Percentiles rank a stretch among this genome's conserved stretches.
Conservation (phyloP, 2,888 invertebrate species). For the Eubasilissa splendida region DNA sequence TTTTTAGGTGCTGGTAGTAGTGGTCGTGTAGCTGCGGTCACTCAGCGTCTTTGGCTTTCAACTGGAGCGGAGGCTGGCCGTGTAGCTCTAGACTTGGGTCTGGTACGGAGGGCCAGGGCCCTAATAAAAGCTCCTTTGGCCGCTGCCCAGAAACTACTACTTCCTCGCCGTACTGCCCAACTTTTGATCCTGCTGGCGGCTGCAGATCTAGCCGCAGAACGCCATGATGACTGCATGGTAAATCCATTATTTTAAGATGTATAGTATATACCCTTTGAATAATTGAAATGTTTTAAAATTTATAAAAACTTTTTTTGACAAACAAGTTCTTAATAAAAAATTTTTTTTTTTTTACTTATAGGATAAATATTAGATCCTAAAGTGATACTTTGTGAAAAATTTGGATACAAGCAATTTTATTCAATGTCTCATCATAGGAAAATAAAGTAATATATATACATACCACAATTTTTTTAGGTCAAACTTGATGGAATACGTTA, state of each 20-base stretch:
- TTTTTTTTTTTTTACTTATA: too few relatives aligned
- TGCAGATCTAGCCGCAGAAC: slow-evolving; percentile 61
- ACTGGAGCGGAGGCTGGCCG: slow-evolving; percentile 37
- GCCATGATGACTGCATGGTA: slow-evolving; percentile 61
- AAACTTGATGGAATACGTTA: slow-evolving; percentile 54
- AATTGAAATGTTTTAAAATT: too few relatives aligned
- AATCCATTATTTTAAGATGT: neutral
- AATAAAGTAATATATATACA: neutral
- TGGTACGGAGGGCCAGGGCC: slow-evolving; percentile 50
- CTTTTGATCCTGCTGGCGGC: slow-evolving; percentile 61
- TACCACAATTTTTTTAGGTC: slow-evolving; percentile 46
- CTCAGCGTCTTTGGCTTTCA: slow-evolving; percentile 50
- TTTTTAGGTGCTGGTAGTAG: slow-evolving; percentile 33
- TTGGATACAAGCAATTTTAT: too few relatives aligned
- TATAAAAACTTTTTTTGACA: too few relatives aligned
- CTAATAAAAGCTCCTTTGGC: slow-evolving; percentile 43
- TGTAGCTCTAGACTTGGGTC: slow-evolving; percentile 40
- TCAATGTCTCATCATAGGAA: too few relatives aligned
- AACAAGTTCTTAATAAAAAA: too few relatives aligned
- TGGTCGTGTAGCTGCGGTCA: slow-evolving; percentile 25
- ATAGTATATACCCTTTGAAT: neutral
- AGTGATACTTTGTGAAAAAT: too few relatives aligned
- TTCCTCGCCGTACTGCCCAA: slow-evolving; percentile 61
- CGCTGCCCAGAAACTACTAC: slow-evolving; percentile 61
- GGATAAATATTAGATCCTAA: too few relatives aligned